Conservation (phyloP, 1,140 invertebrate genomes). For the Whitmania pigra region DNA sequence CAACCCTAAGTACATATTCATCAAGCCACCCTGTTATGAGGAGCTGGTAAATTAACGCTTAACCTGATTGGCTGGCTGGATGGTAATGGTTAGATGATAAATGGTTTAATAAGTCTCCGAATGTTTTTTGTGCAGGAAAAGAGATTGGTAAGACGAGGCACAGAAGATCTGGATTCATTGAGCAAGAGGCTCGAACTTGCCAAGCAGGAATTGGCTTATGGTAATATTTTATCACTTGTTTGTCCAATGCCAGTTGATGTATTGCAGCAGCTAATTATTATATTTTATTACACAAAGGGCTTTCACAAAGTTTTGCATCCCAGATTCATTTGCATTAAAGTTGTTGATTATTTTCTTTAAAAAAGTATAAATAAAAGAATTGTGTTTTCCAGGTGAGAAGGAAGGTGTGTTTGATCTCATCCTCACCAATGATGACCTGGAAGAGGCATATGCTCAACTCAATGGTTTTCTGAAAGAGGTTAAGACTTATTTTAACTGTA, state of each 20-base stretch:
- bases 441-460: background rate
- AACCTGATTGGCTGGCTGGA: too few relatives aligned
- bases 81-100: background rate
- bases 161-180: constrained; percentile 1
- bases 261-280: background rate
- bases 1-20: constrained; percentile 72
- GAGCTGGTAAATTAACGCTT: constrained; percentile 41
- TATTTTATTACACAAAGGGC: too few relatives aligned
- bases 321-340: background rate
- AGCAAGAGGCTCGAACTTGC: constrained; percentile 6
- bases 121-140: constrained; percentile 4
- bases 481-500: too few relatives aligned
- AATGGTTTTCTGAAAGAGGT: background rate
- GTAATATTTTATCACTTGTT: background rate
- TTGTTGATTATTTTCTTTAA: background rate
- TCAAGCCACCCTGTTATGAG: constrained; percentile 77
- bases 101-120: background rate
- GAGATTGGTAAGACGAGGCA: constrained; percentile 9
- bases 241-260: background rate
- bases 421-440: constrained; percentile 5
- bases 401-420: constrained; percentile 4
- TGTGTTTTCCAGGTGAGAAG: constrained; percentile 1
- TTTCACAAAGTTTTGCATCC: background rate
- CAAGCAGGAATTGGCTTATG: background rate
- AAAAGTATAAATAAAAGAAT: background rate